Base-by-base conservation (phyloP, 2,888 invertebrate species). In the Sarcophaga subvicina region DNA sequence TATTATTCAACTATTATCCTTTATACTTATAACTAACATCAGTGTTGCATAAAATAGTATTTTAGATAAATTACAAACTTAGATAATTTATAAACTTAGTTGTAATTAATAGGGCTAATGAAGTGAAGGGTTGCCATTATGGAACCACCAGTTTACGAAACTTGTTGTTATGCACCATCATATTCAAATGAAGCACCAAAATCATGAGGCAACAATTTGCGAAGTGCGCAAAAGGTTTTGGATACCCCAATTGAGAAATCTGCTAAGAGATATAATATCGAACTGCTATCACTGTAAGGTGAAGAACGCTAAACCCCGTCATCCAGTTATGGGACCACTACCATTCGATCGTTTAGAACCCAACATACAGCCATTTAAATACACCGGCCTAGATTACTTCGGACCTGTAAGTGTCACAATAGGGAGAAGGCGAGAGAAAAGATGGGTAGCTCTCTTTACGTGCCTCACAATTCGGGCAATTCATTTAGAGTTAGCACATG, bases 371-470 rank as follows among this genome's bases (percentile, higher is more conserved):
- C 20, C 20, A 20, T 20, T 20, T 20, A 20, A 20, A 20, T 20
- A 20, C 20, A 20, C 88, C 10, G 88, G 88, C 10, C 14, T 89
- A 4, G 89, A 89, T 64, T 89, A 82, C 47, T 88, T 87, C 25
- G 88, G 89, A 4, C 88, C 89, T 5, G 14, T 89, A 11, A 67
- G 49, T 4, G 83, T 89, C 0, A 79, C 88, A 22, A 85, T 88
- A 54, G 88, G 88, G 5, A 77, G 89, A 20, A 79, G 86, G 20
- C 62, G 10, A 4, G 88, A 88, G 14, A 89, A 89, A 70, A 59
- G 88, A n/a, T 89, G 89, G 86, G 83, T 85, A 37, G 84, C 83
- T 8, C 70, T 89, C 70, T 80, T 20, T 80, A 85, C 59, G 17
- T 85, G 54, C 63, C 63, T 63, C 20, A 63, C 63, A 6, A 63